Conservation (phyloP, 2,797 vertebrate species). For the Microctenopoma steveboyesi region DNA sequence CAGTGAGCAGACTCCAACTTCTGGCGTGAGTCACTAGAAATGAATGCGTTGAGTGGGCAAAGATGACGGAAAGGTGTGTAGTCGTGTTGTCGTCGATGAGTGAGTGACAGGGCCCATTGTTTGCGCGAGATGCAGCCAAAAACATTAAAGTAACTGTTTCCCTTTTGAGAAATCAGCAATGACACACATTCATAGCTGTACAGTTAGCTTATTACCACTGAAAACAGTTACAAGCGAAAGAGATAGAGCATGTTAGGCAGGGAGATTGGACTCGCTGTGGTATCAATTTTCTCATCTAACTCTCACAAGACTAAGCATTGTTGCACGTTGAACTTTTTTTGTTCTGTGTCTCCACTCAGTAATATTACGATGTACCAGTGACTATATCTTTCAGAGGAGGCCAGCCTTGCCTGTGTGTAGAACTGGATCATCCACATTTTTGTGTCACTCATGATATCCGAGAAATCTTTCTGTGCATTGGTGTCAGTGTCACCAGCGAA, state of each 20-base stretch:
- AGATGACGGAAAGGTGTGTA: conserved; percentile 55
- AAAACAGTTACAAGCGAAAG: too few relatives aligned
- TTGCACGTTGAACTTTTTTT: too few relatives aligned
- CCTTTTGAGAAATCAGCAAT: neutral
- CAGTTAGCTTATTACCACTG: too few relatives aligned
- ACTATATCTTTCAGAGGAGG: neutral
- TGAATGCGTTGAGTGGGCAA: conserved; percentile 39
- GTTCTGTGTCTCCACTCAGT: neutral
- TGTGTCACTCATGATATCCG: conserved; percentile 62
- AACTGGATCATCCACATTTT: conserved; percentile 78
- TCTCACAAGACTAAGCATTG: neutral
- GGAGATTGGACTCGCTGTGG: too few relatives aligned
- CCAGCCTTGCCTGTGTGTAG: conserved; percentile 13
- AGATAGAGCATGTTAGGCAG: too few relatives aligned
- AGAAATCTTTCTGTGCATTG: conserved; percentile 54
- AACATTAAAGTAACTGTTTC: neutral
- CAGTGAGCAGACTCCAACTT: conserved; percentile 58
- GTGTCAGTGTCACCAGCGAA: conserved; percentile 7
- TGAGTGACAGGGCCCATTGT: neutral
- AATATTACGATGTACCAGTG: neutral
- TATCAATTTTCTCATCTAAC: neutral
- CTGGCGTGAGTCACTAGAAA: conserved; percentile 64
- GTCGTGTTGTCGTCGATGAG: neutral
- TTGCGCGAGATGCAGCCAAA: neutral
- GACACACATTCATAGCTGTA: neutral